These are phyloP conservation scores for Cremastinae sp. DNA, from an alignment of 2,888 invertebrate genomes.

Conservation along the genomic window DNA sequence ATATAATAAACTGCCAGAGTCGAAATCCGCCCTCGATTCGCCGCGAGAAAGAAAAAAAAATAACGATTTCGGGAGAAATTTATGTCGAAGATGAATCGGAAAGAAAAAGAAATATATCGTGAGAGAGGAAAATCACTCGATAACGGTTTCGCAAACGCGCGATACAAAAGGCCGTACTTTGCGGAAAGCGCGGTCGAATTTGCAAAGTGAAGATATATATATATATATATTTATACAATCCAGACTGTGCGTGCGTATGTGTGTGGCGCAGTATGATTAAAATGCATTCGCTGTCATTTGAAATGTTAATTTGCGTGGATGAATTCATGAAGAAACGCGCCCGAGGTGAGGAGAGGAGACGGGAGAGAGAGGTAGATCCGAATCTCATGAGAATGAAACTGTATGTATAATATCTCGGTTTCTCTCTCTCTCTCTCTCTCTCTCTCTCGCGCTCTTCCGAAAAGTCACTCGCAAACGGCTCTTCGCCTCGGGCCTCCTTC, in stretches of 20 bases:
- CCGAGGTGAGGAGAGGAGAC: neutral
- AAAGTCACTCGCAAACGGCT: neutral
- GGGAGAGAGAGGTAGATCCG: slow-evolving; percentile 22
- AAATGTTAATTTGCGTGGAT: slow-evolving; percentile 37
- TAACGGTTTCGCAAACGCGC: no score
- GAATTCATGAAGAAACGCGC: slow-evolving; percentile 28
- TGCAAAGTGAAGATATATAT: neutral
- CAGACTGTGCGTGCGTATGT: neutral
- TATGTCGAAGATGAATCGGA: no score
- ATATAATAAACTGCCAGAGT: no score
- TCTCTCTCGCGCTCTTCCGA: slow-evolving; percentile 14
- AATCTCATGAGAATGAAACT: slow-evolving; percentile 42
- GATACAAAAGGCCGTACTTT: no score
- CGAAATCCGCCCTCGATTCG: no score
- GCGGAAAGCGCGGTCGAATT: neutral
- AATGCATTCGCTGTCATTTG: slow-evolving; percentile 8
- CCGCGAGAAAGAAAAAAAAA: no score
- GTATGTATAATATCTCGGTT: neutral
- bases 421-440: slow-evolving; percentile 11
- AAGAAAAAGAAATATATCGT: no score
- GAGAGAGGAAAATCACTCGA: no score
- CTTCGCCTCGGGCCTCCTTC: slow-evolving; percentile 8
- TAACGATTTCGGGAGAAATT: no score
- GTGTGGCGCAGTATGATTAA: neutral
- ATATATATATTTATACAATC: neutral